Evolutionary conservation across 1,140 invertebrate species (phyloP).

Genomic region (Pseudachorutes palmiensis): DNA sequence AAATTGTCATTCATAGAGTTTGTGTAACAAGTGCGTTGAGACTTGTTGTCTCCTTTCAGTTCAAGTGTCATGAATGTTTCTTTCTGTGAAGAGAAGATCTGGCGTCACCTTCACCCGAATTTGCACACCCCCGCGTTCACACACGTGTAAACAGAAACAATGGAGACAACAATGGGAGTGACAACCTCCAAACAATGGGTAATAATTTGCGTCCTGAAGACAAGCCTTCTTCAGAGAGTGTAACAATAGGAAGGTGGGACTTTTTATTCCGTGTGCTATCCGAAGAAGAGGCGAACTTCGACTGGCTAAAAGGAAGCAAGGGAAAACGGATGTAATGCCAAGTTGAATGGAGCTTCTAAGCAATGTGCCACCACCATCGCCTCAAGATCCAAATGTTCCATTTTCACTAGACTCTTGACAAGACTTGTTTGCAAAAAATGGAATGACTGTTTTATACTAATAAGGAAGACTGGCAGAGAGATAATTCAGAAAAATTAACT

Average conservation of each 20-base stretch:
- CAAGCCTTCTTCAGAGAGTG: background rate
- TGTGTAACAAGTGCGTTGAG: background rate
- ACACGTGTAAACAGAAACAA: conserved; percentile 10
- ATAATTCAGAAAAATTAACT: too few relatives aligned
- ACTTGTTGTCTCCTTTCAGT: background rate
- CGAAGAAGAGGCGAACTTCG: background rate
- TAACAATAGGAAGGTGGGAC: background rate
- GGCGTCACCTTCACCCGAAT: conserved; percentile 6
- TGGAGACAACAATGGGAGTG: background rate
- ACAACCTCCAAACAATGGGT: background rate
- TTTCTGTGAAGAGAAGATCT: background rate
- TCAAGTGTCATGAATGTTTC: background rate
- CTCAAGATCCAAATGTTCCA: conserved; percentile 26
- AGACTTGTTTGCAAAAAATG: background rate
- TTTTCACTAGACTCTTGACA: background rate
- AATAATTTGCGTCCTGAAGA: background rate
- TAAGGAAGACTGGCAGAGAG: too few relatives aligned
- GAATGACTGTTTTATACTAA: background rate
- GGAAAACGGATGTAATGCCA: background rate
- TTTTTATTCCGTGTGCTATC: background rate
- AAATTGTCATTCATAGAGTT: background rate
- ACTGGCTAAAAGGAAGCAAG: background rate
- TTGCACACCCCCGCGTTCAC: background rate
- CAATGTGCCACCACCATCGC: background rate
- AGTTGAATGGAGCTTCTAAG: background rate